Conservation (phyloP, 2,113 vertebrate genomes). For the Notothenia coriiceps region DNA sequence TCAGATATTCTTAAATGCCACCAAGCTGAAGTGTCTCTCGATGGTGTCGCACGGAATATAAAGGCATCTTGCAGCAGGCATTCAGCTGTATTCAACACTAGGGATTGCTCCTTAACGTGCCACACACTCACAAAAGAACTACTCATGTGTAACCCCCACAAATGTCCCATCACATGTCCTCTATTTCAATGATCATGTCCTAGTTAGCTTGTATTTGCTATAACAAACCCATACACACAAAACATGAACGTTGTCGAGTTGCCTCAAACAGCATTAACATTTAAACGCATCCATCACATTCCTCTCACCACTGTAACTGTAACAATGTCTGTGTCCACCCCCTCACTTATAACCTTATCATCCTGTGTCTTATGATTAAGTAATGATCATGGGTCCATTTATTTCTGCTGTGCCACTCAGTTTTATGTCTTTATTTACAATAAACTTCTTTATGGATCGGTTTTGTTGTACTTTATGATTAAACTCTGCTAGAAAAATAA, state of each 20-base stretch:
- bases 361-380: constrained; percentile 14
- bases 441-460: not conserved
- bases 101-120: constrained; percentile 26
- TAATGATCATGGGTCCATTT: constrained; percentile 6
- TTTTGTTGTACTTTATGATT: not conserved
- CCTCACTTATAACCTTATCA: constrained; percentile 3
- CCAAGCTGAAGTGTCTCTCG: constrained; percentile 66
- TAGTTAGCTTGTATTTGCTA: constrained; percentile 44
- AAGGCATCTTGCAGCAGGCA: constrained; percentile 29
- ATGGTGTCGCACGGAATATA: constrained; percentile 55
- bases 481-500: not conserved
- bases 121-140: constrained; percentile 37
- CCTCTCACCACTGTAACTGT: constrained; percentile 20
- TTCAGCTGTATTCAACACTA: constrained; percentile 30
- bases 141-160: constrained; percentile 28
- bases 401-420: not conserved
- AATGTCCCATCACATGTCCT: constrained; percentile 9
- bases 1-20: constrained; percentile 85
- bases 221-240: constrained; percentile 12
- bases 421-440: not conserved
- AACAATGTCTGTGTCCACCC: constrained; percentile 16
- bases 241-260: constrained; percentile 21
- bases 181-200: constrained; percentile 35
- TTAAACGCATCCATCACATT: constrained; percentile 37
- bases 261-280: constrained; percentile 46